Conservation (phyloP, 2,113 vertebrate genomes). For the Odontesthes bonariensis region DNA sequence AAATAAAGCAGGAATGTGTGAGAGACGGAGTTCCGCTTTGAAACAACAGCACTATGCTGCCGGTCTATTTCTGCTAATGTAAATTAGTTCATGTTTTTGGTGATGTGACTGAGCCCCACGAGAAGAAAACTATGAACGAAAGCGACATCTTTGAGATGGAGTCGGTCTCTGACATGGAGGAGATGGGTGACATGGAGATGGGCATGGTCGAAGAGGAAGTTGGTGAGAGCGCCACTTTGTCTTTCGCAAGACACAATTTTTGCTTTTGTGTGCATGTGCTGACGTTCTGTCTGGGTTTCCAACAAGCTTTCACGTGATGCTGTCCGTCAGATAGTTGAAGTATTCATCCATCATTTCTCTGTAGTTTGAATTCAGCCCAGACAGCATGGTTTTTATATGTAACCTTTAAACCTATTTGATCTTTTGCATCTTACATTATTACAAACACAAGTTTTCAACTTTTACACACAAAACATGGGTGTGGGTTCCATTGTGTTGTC, state of each 20-base stretch:
- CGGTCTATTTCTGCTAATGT: too few relatives aligned
- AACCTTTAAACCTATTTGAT: neutral
- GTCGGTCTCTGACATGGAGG: slow-evolving; percentile 50
- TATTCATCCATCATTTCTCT: neutral
- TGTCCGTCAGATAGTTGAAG: neutral
- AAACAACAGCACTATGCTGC: neutral
- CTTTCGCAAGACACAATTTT: slow-evolving; percentile 13
- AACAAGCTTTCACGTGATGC: too few relatives aligned
- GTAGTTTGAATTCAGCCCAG: neutral
- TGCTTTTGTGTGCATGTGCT: neutral
- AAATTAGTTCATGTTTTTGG: neutral
- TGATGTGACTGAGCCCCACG: neutral
- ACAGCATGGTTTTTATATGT: neutral
- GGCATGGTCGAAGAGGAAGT: slow-evolving; percentile 62
- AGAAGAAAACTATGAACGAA: slow-evolving; percentile 45
- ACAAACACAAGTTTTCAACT: too few relatives aligned
- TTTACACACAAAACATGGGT: too few relatives aligned
- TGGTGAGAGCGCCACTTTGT: slow-evolving; percentile 54
- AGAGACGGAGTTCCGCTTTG: neutral
- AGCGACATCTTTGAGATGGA: slow-evolving; percentile 74
- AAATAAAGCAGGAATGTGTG: slow-evolving; percentile 25
- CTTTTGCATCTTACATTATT: too few relatives aligned
- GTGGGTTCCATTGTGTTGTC: too few relatives aligned
- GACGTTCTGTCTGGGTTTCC: neutral
- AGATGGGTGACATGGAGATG: slow-evolving; percentile 23